Evolutionary conservation across 2,888 invertebrate species (phyloP), one percentile per base, ranked within the genome.

Genomic region (Harpalus rubripes): DNA sequence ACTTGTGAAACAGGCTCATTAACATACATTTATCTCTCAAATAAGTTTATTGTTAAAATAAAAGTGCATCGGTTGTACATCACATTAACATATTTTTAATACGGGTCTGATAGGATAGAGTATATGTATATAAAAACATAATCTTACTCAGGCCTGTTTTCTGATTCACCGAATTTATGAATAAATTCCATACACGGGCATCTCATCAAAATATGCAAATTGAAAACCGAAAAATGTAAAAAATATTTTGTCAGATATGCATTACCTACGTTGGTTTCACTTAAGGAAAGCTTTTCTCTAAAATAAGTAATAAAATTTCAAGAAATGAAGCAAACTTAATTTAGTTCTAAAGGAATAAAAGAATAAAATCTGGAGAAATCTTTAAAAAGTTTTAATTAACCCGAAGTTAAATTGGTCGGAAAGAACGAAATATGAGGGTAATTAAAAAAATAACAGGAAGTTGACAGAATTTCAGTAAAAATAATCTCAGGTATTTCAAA

Each of bases 131-230:
- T 63, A 22, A 63, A 26, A 63, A 63, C 63, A 61, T 18, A 63
- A 63, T 26, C 63, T 12, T 15, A 7, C n/a, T 15, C 59, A 59
- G 10, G 8, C 18, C 18, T 12, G 18, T 63, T 63, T 63, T 52
- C 22, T 63, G 63, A 63, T 63, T 63, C 63, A 22, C 18, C 26
- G 63, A 63, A 63, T 63, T 22, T 22, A 63, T 63, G 63, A 63
- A 63, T 63, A 63, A 63, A 63, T 63, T 26, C 63, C 63, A 63
- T 26, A 63, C 26, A 26, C 7, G 16, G 63, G 18, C 63, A 63
- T 22, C 63, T 63, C 63, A 63, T 63, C 26, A 63, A 63, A 63
- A 63, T 63, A 63, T 63, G 63, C 22, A 63, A 63, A 63, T 63
- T 63, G 26, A 63, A 63, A 63, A 12, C 10, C 22, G 44, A 26